phyloP scores from a whole-genome alignment of 2,888 invertebrate species.

The Spilarctia lutea region DNA sequence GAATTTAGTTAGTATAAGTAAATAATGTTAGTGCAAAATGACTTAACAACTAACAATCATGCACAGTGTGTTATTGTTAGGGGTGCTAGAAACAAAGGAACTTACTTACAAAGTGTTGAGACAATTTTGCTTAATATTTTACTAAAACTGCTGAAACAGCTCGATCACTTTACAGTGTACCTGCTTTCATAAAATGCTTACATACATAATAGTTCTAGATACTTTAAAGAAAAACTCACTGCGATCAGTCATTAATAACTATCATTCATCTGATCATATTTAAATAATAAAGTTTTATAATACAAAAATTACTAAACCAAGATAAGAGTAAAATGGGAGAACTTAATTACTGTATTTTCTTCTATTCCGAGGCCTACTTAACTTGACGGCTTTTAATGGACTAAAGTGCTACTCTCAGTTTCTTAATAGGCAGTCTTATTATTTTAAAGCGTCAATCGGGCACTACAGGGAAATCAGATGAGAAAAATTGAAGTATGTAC shows the following conservation, averaged over 20 bases:
- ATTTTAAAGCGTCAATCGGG: background rate
- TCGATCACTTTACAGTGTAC: background rate
- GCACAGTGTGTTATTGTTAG: background rate
- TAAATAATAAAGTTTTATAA: background rate
- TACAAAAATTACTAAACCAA: background rate
- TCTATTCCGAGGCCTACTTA: background rate
- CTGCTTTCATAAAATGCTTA: constrained; percentile 7
- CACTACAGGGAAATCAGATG: background rate
- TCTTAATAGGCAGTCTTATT: background rate
- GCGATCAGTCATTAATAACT: constrained; percentile 12
- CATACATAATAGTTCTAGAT: background rate
- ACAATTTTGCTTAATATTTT: background rate
- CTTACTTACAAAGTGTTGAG: too few species aligned
- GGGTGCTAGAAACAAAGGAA: too few species aligned
- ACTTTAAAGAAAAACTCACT: constrained; percentile 1
- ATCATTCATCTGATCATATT: background rate
- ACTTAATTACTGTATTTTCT: background rate
- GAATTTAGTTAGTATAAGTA: background rate
- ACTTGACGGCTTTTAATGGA: too few species aligned
- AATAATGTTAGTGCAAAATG: background rate
- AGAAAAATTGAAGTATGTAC: background rate
- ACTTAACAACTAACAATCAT: background rate
- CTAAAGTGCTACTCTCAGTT: background rate
- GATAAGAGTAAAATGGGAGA: background rate
- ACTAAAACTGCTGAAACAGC: background rate